Evolutionary conservation across 2,113 vertebrate species (phyloP), one percentile per base, ranked within the genome.

Genomic region (Nerophis ophidion): DNA sequence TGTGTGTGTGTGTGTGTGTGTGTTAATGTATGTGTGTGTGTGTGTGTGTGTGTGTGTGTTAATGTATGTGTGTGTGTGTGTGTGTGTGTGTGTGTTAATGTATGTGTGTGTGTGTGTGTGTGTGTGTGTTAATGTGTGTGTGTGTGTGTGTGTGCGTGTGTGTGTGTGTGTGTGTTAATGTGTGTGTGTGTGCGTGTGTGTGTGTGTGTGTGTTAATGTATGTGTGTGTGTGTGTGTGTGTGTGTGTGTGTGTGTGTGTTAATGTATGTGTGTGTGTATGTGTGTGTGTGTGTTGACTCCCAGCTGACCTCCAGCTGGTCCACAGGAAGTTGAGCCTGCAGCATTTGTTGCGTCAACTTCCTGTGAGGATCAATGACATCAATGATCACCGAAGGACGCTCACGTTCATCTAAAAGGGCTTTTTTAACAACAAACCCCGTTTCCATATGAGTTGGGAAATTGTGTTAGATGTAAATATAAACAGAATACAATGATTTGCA

Each of bases 91-190:
- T 17, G 44, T 44, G 45, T 26, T n/a, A n/a, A n/a, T n/a, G n/a
- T n/a, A n/a, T 50, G 47, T 66, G 60, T 16, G 44, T 44, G 56
- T 64, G 38, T 17, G 44, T 44, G 45, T 26, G 46, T 50, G 47
- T 66, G 60, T 16, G 44, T 44, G 56, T 64, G 38, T 17, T n/a
- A n/a, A n/a, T n/a, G 44, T 44, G 45, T 26, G 46, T 50, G 47
- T 66, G 60, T 16, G 44, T 44, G 56, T 64, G 38, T 17, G 44
- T 44, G 45, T 26, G 60, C 34, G 61, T 7, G 16, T 54, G 46
- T 50, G 47, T 66, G 60, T 16, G 44, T 44, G 56, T 64, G 38
- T 17, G 44, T 44, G 45, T 26, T n/a, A n/a, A n/a, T 66, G 60
- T 16, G 44, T 44, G 56, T 64, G 38, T 17, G 44, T 44, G 45